Conservation (phyloP, 2,113 vertebrate species). For the Oreotrochilus melanogaster region DNA sequence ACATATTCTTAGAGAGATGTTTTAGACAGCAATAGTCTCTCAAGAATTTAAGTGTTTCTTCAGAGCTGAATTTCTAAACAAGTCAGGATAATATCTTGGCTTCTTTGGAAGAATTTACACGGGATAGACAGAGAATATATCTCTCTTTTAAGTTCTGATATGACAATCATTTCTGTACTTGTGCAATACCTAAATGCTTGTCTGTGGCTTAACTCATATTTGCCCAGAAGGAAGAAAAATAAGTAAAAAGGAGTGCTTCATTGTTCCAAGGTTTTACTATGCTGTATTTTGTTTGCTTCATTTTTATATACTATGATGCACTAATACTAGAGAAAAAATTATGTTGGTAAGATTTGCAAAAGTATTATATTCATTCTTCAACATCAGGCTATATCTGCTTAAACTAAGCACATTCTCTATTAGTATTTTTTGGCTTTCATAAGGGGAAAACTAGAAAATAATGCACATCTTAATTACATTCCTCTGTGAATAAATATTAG, state of each 20-base stretch:
- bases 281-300: neutral
- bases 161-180: neutral
- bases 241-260: neutral
- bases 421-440: neutral
- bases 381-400: neutral
- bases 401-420: neutral
- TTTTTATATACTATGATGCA: neutral
- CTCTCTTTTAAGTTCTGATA: neutral
- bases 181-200: neutral
- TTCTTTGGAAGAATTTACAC: neutral
- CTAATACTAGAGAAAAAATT: neutral
- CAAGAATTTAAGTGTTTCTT: neutral
- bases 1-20: neutral
- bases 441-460: neutral
- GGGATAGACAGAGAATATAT: neutral
- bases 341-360: neutral
- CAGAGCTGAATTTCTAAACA: neutral
- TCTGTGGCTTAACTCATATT: neutral
- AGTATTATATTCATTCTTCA: neutral
- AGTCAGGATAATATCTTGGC: neutral
- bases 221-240: neutral
- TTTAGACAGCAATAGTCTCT: neutral
- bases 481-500: neutral
- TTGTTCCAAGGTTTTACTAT: neutral
- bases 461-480: neutral